phyloP scores from a whole-genome alignment of 1,140 invertebrate species.

The Drosophila subpulchrella region DNA sequence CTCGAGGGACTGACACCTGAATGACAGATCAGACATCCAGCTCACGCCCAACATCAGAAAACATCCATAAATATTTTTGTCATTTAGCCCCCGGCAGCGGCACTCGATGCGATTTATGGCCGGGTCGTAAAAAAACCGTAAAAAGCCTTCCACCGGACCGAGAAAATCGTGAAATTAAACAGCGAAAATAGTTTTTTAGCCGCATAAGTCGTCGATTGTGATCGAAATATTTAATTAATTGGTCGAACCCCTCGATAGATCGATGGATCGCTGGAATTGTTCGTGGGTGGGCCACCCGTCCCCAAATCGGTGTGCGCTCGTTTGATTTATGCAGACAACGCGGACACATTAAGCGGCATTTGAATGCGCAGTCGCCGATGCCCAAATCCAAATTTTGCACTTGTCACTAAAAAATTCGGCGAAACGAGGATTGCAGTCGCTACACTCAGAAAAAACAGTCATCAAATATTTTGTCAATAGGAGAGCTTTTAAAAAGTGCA shows the following conservation, averaged over 20 bases:
- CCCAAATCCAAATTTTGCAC: conserved; percentile 52
- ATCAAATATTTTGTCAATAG: not conserved
- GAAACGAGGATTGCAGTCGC: not conserved
- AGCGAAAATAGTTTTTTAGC: conserved; percentile 73
- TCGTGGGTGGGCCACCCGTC: conserved; percentile 67
- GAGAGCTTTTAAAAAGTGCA: not conserved
- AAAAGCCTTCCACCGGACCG: conserved; percentile 45
- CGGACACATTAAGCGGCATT: conserved; percentile 57
- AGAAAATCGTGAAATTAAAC: conserved; percentile 69
- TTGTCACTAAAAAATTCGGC: conserved; percentile 46
- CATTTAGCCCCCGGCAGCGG: conserved; percentile 50
- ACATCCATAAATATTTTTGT: conserved; percentile 82
- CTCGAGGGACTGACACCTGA: conserved; percentile 32
- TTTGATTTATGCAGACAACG: conserved; percentile 77
- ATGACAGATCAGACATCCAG: conserved; percentile 66
- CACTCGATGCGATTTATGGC: conserved; percentile 65
- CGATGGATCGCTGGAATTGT: conserved; percentile 21
- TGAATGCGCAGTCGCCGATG: conserved; percentile 57
- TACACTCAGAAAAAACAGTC: not conserved
- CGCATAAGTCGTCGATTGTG: conserved; percentile 62
- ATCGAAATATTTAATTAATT: conserved; percentile 77
- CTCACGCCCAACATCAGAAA: conserved; percentile 69
- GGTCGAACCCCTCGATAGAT: conserved; percentile 34
- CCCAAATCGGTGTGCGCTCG: conserved; percentile 33
- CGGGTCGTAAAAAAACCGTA: conserved; percentile 74